Evolutionary conservation across 2,797 vertebrate genomes (phyloP), one percentile per base, ranked within the genome.

Genomic region (Lophotriccus pileatus): DNA sequence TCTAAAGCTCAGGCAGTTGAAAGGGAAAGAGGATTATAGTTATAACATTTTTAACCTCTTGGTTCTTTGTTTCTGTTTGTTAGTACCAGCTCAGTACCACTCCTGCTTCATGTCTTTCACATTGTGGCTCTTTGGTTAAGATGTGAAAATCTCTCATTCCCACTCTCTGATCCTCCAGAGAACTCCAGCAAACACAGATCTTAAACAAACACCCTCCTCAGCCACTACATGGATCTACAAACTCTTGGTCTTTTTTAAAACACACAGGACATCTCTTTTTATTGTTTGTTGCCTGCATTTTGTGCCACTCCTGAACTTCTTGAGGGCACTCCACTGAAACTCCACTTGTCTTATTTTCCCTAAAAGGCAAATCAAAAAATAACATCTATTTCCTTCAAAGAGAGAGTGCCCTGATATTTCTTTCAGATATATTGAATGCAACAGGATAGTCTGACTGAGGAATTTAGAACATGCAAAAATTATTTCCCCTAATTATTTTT

Each of bases 11-110:
- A 84, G 49, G 67, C 77, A 63, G 83, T 82, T 88, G 87, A 93
- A 95, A 94, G 50, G 47, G 60, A 37, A 82, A 90, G 75, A 76
- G 74, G 82, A 69, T 95, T 89, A 91, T 73, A 86, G 69, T 53
- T 88, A 10, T 23, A 81, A 83, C 85, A 67, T 76, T 91, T 89
- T 91, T 91, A 94, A 95, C 94, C 87, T 95, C 91, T 86, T 9
- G 2, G 24, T 59, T 81, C 94, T 88, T 76, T 87, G 77, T 90
- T 89, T 74, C 68, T 80, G 62, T 84, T 95, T 94, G 94, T 90
- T 88, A 72, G 52, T 81, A 44, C 82, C 76, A 47, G 91, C 77
- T 73, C 87, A 75, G 92, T 88, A 64, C 63, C 74, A 6, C 74
- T 93, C 47, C 74, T 64, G 87, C 52, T 85, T 68, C 52, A 50